Conservation (phyloP, 1,140 invertebrate genomes). For the Leptonema lineaticorne region DNA sequence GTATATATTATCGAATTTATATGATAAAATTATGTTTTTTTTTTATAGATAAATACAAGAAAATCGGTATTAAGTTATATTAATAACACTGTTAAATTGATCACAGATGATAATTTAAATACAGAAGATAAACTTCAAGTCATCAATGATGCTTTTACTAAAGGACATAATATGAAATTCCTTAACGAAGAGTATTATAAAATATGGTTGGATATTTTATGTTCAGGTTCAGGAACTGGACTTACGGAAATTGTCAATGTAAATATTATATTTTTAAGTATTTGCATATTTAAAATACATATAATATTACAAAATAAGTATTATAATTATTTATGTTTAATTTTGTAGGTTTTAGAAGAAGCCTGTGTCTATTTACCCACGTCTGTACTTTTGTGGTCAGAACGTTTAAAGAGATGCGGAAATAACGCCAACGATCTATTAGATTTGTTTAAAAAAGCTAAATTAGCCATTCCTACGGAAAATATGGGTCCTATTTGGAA, state of each 20-base stretch:
- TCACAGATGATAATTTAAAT: slow-evolving; percentile 43
- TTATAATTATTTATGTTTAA: slow-evolving; percentile 9
- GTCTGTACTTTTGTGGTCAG: slow-evolving; percentile 55
- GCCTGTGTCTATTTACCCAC: slow-evolving; percentile 51
- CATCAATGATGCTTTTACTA: slow-evolving; percentile 51
- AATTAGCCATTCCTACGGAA: slow-evolving; percentile 44
- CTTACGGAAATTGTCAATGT: slow-evolving; percentile 31
- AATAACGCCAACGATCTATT: slow-evolving; percentile 44
- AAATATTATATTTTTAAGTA: slow-evolving; percentile 1
- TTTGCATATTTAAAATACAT: not conserved
- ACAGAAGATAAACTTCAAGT: slow-evolving; percentile 49
- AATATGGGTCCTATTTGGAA: slow-evolving; percentile 29
- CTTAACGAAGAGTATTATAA: slow-evolving; percentile 57
- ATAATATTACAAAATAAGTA: not conserved
- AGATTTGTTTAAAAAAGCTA: slow-evolving; percentile 48
- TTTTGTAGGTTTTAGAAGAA: slow-evolving; percentile 49
- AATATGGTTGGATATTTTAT: slow-evolving; percentile 48
- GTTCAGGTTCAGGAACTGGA: slow-evolving; percentile 7
- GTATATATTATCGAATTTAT: not conserved
- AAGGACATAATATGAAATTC: slow-evolving; percentile 51
- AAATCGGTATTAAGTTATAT: slow-evolving; percentile 59
- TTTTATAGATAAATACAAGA: slow-evolving; percentile 51
- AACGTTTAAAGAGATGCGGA: slow-evolving; percentile 44
- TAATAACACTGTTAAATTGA: slow-evolving; percentile 55
- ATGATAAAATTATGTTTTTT: slow-evolving; percentile 23